Evolutionary conservation across 2,888 invertebrate species (phyloP), one percentile per base, ranked within the genome.

Genomic region (Heteropelma amictum): DNA sequence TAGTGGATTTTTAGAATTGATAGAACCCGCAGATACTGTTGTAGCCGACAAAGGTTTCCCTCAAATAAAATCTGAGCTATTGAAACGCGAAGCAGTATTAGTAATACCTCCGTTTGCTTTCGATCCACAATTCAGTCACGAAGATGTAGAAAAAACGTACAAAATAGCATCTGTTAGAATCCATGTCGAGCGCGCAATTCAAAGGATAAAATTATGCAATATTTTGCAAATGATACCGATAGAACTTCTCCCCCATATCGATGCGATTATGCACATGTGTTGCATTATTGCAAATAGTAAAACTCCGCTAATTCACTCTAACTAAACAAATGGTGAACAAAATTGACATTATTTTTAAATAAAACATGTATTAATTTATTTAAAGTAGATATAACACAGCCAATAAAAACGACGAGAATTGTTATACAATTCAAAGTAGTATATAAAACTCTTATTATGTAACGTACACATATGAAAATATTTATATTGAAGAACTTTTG

Each of bases 1-100:
- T n/a, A n/a, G n/a, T n/a, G n/a, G n/a, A n/a, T n/a, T n/a, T n/a
- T n/a, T n/a, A n/a, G n/a, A n/a, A n/a, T n/a, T n/a, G n/a, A n/a
- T 84, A 30, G 80, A 81, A 63, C 69, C 77, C 6, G 76, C 63
- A 4, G 78, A 79, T 40, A 30, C 35, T 17, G 40, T 80, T 6
- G 68, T 76, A 38, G 71, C 70, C 2, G 74, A 75, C 54, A 26
- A 60, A 21, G 40, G 17, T 33, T 65, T 64, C 23, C 23, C 54
- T 14, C 38, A 56, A 10, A 64, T 64, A 1, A 19, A 51, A 58
- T 58, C 21, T 4, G 61, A 69, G 3, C 14, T 42, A 21, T 3
- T 6, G 3, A 45, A 69, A 26, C 60, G 60, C 3, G 3, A 26
- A 2, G 45, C 61, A 17, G 3, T 6, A n/a, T 26, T 60, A 10